These are phyloP conservation scores for Thalassarche chlororhynchos DNA, from an alignment of 2,113 vertebrate species.

Conservation along the genomic window DNA sequence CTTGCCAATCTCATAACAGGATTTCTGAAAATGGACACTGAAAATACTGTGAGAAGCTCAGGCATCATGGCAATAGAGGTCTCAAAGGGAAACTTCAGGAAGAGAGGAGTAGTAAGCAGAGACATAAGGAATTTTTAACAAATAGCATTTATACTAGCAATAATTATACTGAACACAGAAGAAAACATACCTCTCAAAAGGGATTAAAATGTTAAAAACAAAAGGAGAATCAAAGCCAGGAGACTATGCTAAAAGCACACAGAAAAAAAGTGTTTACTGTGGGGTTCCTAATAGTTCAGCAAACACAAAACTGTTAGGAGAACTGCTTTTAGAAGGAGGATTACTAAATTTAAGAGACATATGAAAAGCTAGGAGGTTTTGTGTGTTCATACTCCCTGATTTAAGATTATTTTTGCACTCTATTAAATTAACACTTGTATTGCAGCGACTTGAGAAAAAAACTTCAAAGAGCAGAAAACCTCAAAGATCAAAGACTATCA, in stretches of 20 bases:
- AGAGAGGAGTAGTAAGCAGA: neutral
- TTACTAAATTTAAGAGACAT: neutral
- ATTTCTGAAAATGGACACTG: neutral
- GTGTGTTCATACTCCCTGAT: neutral
- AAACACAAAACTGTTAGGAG: neutral
- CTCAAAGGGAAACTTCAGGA: neutral
- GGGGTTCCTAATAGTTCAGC: neutral
- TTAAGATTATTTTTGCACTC: neutral
- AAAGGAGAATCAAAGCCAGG: neutral
- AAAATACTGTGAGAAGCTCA: neutral
- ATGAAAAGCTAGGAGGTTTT: neutral
- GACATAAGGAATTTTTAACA: neutral
- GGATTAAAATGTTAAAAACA: neutral
- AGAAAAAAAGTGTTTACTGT: neutral
- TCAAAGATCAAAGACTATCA: neutral
- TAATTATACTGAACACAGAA: neutral
- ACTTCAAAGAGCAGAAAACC: conserved; percentile 30
- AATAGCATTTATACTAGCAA: neutral
- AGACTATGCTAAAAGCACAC: neutral
- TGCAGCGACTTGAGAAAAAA: neutral
- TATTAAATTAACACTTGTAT: conserved; percentile 29
- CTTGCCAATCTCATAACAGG: neutral
- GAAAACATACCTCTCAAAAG: neutral
- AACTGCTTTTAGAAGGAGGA: neutral
- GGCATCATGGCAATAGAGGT: neutral